Evolutionary conservation across 2,888 invertebrate genomes (phyloP).

Genomic region (Dynastes tityus): DNA sequence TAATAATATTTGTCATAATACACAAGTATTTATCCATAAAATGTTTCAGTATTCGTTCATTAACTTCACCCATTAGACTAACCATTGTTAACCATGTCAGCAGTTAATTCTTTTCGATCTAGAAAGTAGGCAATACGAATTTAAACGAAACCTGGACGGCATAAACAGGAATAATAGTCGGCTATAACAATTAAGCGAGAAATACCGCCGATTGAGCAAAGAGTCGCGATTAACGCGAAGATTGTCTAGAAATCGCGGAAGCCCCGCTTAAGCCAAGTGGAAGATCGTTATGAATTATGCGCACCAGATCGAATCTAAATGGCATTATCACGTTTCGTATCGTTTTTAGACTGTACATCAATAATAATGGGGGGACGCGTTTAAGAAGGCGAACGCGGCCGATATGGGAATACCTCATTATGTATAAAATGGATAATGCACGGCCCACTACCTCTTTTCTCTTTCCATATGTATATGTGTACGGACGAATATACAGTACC

Average conservation of each 20-base stretch:
- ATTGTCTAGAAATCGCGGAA: constrained; percentile 59
- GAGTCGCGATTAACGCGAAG: constrained; percentile 31
- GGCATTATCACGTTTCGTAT: constrained; percentile 67
- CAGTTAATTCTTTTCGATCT: background rate
- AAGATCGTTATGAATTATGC: constrained; percentile 59
- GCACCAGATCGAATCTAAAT: constrained; percentile 64
- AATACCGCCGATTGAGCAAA: constrained; percentile 2
- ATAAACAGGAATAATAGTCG: background rate
- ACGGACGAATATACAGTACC: no score
- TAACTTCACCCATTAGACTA: background rate
- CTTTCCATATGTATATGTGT: constrained; percentile 23
- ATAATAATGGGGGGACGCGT: constrained; percentile 65
- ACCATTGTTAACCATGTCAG: background rate
- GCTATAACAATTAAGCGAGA: constrained; percentile 20
- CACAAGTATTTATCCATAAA: no score
- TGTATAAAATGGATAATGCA: constrained; percentile 68
- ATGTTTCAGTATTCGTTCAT: no score
- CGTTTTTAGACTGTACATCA: constrained; percentile 63
- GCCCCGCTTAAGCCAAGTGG: constrained; percentile 52
- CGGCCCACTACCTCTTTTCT: constrained; percentile 58
- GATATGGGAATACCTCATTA: constrained; percentile 67
- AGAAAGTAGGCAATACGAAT: constrained; percentile 8
- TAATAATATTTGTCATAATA: no score
- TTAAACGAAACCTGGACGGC: background rate
- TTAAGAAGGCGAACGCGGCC: constrained; percentile 62